Evolutionary conservation across 2,113 vertebrate genomes (phyloP).

Genomic region (Salvelinus namaycush): DNA sequence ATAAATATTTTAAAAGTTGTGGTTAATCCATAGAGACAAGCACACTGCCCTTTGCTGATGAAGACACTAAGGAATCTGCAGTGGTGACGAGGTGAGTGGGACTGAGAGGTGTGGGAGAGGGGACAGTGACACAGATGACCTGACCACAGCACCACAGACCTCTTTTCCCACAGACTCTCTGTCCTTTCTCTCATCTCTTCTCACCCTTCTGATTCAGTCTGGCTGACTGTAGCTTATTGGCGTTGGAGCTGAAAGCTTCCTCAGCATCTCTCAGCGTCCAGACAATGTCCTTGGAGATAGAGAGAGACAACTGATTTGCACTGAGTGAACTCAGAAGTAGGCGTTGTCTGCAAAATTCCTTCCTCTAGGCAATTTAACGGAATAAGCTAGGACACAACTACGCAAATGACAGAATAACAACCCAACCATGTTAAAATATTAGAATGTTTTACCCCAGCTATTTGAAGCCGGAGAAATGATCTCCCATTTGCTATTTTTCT

Average conservation of each 20-base stretch:
- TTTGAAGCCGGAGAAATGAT: constrained; percentile 24
- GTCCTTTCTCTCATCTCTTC: not conserved
- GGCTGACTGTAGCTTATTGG: too few relatives aligned
- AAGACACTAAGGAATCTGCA: too few relatives aligned
- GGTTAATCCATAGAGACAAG: not conserved
- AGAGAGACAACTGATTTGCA: not conserved
- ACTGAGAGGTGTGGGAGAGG: not conserved
- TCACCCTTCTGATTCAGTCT: not conserved
- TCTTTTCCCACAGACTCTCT: not conserved
- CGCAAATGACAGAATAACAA: not conserved
- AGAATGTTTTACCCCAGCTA: not conserved
- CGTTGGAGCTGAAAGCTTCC: not conserved
- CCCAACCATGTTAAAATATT: constrained; percentile 22
- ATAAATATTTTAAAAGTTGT: not conserved
- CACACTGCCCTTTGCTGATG: not conserved
- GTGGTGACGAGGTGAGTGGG: not conserved
- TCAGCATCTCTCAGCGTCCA: not conserved
- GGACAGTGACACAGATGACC: not conserved
- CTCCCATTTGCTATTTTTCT: constrained; percentile 39
- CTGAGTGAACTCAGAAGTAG: too few relatives aligned
- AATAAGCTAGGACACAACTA: not conserved
- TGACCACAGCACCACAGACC: too few relatives aligned
- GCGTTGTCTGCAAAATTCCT: too few relatives aligned
- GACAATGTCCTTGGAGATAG: not conserved
- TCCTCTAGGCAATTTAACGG: constrained; percentile 2